Percentiles rank a stretch among this genome's conserved stretches.
These are phyloP conservation scores for Pseudomugil tenellus DNA, from an alignment of 2,797 vertebrate genomes.

Conservation along the genomic window DNA sequence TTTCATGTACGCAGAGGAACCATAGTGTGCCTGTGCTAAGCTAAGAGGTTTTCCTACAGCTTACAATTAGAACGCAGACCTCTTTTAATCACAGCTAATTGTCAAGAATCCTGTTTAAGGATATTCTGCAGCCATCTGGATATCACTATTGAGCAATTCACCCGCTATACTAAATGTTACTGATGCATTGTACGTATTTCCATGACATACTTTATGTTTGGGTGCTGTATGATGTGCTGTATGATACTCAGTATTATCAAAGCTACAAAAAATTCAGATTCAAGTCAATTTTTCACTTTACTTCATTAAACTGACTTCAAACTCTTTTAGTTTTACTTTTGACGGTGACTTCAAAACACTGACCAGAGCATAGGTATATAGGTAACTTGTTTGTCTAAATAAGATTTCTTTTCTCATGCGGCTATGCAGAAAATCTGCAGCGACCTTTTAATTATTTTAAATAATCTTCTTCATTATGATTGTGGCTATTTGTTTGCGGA, in stretches of 20 bases:
- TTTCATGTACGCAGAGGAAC: slow-evolving; percentile 75
- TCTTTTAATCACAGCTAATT: slow-evolving; percentile 73
- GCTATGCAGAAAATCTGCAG: no score
- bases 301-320: neutral
- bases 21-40: slow-evolving; percentile 66
- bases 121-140: slow-evolving; percentile 45
- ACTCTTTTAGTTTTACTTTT: neutral
- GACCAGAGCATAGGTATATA: neutral
- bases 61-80: slow-evolving; percentile 69
- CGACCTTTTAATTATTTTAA: no score
- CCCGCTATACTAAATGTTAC: neutral
- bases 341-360: neutral
- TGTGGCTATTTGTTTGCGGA: no score
- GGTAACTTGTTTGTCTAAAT: neutral
- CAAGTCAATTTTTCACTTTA: slow-evolving; percentile 1
- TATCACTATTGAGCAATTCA: slow-evolving; percentile 28
- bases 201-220: slow-evolving; percentile 1
- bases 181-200: slow-evolving; percentile 10
- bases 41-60: slow-evolving; percentile 71
- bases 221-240: neutral
- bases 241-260: neutral
- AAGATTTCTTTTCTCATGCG: no score
- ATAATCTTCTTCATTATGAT: no score
- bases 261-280: neutral
- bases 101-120: slow-evolving; percentile 62